Percentiles rank a stretch among this genome's conserved stretches.
Conservation (phyloP, 2,888 invertebrate genomes). For the Trissolcus japonicus region DNA sequence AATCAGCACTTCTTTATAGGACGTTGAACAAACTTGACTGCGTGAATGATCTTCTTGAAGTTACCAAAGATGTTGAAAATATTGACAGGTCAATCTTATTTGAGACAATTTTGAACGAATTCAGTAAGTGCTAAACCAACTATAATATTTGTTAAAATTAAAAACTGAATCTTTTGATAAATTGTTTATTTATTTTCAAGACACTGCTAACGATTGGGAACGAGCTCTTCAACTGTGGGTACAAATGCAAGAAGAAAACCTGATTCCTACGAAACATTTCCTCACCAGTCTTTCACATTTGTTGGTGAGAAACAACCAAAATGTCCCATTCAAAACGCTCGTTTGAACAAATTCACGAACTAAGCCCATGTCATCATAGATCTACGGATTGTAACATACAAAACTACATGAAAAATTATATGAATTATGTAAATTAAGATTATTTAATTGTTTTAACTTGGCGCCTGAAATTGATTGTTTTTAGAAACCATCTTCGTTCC, state of each 20-base stretch:
- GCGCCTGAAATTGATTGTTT: slow-evolving; percentile 5
- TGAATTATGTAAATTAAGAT: slow-evolving; percentile 5
- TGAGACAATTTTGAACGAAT: slow-evolving; percentile 70
- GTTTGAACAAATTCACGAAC: too few species aligned
- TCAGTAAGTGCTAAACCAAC: slow-evolving; percentile 67
- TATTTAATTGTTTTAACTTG: slow-evolving; percentile 14
- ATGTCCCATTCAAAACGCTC: slow-evolving; percentile 81
- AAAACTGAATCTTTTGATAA: too few species aligned
- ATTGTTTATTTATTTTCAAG: slow-evolving; percentile 14
- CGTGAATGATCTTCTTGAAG: slow-evolving; percentile 86
- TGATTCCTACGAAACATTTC: slow-evolving; percentile 84
- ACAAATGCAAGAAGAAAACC: slow-evolving; percentile 88
- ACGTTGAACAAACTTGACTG: slow-evolving; percentile 79
- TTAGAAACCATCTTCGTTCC: not conserved
- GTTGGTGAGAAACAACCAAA: slow-evolving; percentile 80
- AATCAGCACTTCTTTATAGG: not conserved
- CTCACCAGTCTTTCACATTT: slow-evolving; percentile 81
- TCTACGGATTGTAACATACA: slow-evolving; percentile 74
- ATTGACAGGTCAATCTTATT: slow-evolving; percentile 63
- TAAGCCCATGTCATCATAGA: too few species aligned
- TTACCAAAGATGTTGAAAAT: slow-evolving; percentile 84
- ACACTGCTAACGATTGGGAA: slow-evolving; percentile 79
- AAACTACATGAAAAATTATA: not conserved
- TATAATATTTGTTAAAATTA: too few species aligned
- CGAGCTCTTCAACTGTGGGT: slow-evolving; percentile 89